These are phyloP conservation scores for Rotaria socialis DNA, from an alignment of 2,888 invertebrate species.

Conservation along the genomic window DNA sequence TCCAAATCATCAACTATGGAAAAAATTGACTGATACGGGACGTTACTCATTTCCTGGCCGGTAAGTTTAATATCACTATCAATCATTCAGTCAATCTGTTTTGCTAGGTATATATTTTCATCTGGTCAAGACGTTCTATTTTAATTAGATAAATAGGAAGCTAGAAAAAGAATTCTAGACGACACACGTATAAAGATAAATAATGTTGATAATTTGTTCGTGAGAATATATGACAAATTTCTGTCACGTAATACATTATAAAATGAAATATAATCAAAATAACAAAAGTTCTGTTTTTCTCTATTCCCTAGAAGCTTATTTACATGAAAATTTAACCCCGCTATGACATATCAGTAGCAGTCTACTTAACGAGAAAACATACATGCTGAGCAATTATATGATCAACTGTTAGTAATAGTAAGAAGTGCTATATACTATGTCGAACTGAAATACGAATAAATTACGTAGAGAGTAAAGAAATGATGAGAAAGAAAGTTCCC, in stretches of 20 bases:
- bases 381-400: not conserved
- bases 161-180: not conserved
- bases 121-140: not conserved
- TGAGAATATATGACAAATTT: not conserved
- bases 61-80: not conserved
- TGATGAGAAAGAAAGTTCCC: not conserved
- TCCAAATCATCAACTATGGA: constrained; percentile 10
- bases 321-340: not conserved
- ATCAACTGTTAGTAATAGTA: not conserved
- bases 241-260: not conserved
- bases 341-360: not conserved
- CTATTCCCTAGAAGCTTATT: not conserved
- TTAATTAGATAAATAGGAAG: not conserved
- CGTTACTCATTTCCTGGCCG: not conserved
- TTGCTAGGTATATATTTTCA: not conserved
- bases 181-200: not conserved
- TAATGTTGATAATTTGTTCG: not conserved
- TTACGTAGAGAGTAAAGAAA: not conserved
- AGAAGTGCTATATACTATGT: not conserved
- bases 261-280: not conserved
- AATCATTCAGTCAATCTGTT: not conserved
- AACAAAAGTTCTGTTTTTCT: not conserved
- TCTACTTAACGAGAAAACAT: not conserved
- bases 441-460: not conserved
- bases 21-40: not conserved